phyloP scores from a whole-genome alignment of 2,888 invertebrate species.

The Polyommatus icarus region DNA sequence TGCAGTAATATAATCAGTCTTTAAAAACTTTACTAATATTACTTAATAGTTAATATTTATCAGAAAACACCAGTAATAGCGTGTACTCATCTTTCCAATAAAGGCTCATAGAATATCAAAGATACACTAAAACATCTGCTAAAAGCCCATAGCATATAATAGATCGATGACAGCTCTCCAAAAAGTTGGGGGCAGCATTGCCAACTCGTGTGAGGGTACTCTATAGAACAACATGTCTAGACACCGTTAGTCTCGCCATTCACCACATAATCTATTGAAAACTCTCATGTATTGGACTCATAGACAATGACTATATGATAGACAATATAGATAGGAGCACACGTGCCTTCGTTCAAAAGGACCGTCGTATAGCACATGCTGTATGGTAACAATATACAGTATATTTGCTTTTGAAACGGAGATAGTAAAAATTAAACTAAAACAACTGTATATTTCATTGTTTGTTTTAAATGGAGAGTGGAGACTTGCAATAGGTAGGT shows the following conservation, averaged over 20 bases:
- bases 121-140: neutral
- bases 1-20: neutral
- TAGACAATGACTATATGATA: neutral
- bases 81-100: neutral
- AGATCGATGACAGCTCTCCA: slow-evolving; percentile 31
- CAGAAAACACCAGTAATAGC: neutral
- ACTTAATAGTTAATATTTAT: neutral
- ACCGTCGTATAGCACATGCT: neutral
- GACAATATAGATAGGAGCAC: neutral
- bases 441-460: neutral
- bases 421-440: neutral
- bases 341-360: neutral
- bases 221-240: slow-evolving; percentile 40
- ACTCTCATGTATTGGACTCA: neutral
- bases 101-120: neutral
- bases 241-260: slow-evolving; percentile 33
- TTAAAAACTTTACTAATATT: neutral
- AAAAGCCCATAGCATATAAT: slow-evolving; percentile 5
- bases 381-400: neutral
- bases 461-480: neutral
- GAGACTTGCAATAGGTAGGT: neutral
- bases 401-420: neutral
- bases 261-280: slow-evolving; percentile 28
- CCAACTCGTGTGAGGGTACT: slow-evolving; percentile 39
- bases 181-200: slow-evolving; percentile 37